Percentiles rank a stretch among this genome's conserved stretches.
Conservation (phyloP, 2,888 invertebrate species). For the Caenorhabditis sp. region DNA sequence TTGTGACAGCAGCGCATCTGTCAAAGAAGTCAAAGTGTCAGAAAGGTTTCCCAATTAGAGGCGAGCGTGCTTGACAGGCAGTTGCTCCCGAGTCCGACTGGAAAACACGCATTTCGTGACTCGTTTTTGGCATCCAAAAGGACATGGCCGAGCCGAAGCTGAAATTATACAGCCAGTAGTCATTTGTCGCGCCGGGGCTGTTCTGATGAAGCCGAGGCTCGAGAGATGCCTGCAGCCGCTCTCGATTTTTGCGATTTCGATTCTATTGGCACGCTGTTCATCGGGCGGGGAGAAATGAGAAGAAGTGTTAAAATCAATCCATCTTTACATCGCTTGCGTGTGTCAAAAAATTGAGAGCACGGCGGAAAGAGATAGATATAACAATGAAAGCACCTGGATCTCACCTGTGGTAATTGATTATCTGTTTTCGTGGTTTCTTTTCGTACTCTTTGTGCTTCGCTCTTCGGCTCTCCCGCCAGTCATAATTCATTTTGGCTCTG, state of each 20-base stretch:
- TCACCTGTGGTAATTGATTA: slow-evolving; percentile 56
- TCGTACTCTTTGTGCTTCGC: slow-evolving; percentile 45
- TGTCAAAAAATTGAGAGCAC: slow-evolving; percentile 49
- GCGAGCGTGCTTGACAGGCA: slow-evolving; percentile 34
- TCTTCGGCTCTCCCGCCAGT: not conserved
- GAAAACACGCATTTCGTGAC: slow-evolving; percentile 51
- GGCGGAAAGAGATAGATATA: slow-evolving; percentile 43
- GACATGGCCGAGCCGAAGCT: slow-evolving; percentile 45
- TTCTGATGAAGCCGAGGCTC: slow-evolving; percentile 17
- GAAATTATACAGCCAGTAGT: slow-evolving; percentile 41
- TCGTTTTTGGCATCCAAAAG: slow-evolving; percentile 36
- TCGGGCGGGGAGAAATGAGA: slow-evolving; percentile 20
- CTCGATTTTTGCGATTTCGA: slow-evolving; percentile 35
- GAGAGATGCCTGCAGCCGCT: not conserved
- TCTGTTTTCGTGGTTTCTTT: slow-evolving; percentile 53
- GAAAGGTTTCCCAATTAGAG: slow-evolving; percentile 52
- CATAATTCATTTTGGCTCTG: slow-evolving; percentile 39
- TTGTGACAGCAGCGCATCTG: slow-evolving; percentile 37
- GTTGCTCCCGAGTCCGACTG: slow-evolving; percentile 8
- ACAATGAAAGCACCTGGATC: slow-evolving; percentile 52
- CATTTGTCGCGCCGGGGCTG: slow-evolving; percentile 17
- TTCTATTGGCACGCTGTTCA: slow-evolving; percentile 50
- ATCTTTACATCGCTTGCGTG: slow-evolving; percentile 56
- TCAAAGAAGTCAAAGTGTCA: slow-evolving; percentile 53
- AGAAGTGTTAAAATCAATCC: slow-evolving; percentile 55